Evolutionary conservation across 2,797 vertebrate species (phyloP).

Genomic region (Periophthalmus magnuspinnatus): DNA sequence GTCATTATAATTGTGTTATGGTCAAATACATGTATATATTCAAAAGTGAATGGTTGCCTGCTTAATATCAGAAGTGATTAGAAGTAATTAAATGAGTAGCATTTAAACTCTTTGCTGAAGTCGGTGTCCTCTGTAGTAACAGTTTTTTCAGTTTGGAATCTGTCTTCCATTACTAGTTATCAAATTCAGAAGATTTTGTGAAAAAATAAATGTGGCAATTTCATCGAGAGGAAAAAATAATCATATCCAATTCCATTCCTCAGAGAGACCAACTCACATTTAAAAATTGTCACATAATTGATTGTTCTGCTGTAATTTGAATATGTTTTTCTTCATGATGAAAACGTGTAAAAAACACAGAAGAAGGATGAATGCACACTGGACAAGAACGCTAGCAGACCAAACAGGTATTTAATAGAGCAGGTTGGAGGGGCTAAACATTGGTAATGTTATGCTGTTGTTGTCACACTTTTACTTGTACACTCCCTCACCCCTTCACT

Average conservation of each 20-base stretch:
- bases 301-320: not conserved
- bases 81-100: no score
- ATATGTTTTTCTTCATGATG: no score
- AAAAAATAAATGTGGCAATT: not conserved
- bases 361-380: not conserved
- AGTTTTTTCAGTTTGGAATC: no score
- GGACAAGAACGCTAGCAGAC: not conserved
- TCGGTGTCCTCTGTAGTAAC: no score
- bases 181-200: no score
- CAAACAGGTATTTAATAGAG: slow-evolving; percentile 20
- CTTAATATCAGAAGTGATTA: no score
- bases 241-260: not conserved
- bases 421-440: slow-evolving; percentile 51
- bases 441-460: slow-evolving; percentile 60
- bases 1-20: not conserved
- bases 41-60: not conserved
- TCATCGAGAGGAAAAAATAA: not conserved
- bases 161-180: no score
- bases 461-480: slow-evolving; percentile 60
- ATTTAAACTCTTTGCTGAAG: no score
- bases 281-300: not conserved
- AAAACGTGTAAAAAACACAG: not conserved
- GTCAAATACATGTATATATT: not conserved
- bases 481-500: slow-evolving; percentile 31
- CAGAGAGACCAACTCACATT: not conserved